Conservation (phyloP, 2,113 vertebrate species). For the Blennius ocellaris region DNA sequence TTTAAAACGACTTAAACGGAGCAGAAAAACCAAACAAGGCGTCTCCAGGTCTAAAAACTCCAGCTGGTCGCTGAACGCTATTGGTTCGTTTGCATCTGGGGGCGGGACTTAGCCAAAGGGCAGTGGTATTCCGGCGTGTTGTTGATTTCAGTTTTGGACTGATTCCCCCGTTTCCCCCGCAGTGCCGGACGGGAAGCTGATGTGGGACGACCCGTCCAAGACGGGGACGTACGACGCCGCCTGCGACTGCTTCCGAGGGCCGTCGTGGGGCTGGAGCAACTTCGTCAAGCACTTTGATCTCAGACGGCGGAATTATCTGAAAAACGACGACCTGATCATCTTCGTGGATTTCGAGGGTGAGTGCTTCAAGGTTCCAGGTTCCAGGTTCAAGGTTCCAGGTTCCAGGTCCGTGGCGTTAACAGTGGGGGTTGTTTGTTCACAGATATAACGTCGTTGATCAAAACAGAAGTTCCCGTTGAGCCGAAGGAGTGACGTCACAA, state of each 20-base stretch:
- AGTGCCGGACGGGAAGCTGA: constrained; percentile 56
- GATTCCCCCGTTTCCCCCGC: no score
- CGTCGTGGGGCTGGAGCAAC: constrained; percentile 70
- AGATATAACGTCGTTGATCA: constrained; percentile 78
- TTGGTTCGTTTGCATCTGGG: no score
- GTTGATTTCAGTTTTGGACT: no score
- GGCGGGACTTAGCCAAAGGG: no score
- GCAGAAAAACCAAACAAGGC: no score
- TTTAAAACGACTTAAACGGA: no score
- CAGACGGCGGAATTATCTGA: constrained; percentile 75
- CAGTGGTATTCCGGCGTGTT: no score
- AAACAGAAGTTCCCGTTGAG: constrained; percentile 77
- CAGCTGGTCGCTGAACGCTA: no score
- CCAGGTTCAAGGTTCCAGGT: no score
- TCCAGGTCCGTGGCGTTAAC: no score
- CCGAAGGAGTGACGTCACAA: constrained; percentile 32
- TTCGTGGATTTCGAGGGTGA: constrained; percentile 81
- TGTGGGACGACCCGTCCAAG: constrained; percentile 78
- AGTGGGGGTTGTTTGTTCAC: constrained; percentile 18
- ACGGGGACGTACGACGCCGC: constrained; percentile 55
- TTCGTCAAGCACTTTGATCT: constrained; percentile 82
- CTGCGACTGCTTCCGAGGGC: constrained; percentile 63
- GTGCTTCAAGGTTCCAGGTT: no score
- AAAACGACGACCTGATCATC: constrained; percentile 83
- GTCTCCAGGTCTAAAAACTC: no score